phyloP scores from a whole-genome alignment of 2,888 invertebrate species.

The Desoria tigrina region DNA sequence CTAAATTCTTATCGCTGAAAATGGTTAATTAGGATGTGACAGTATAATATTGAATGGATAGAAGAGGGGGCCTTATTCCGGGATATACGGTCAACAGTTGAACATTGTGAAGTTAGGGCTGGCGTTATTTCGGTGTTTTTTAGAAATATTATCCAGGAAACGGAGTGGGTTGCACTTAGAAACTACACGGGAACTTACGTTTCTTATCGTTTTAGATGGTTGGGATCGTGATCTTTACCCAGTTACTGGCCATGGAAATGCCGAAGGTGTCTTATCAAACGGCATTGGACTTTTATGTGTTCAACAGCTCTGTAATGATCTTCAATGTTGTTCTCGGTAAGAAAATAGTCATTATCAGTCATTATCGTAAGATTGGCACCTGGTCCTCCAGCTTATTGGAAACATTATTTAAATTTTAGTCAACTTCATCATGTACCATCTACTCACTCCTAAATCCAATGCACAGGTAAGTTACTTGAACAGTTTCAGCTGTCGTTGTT shows the following conservation, averaged over 20 bases:
- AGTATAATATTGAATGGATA: too few species aligned
- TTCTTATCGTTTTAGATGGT: slow-evolving; percentile 42
- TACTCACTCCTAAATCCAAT: slow-evolving; percentile 31
- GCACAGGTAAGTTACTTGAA: slow-evolving; percentile 23
- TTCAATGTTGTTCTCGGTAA: slow-evolving; percentile 48
- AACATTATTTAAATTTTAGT: slow-evolving; percentile 26
- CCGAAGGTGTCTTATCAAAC: slow-evolving; percentile 49
- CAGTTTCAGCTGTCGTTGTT: slow-evolving; percentile 1
- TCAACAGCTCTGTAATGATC: slow-evolving; percentile 39
- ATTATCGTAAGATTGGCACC: neutral
- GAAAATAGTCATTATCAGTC: neutral
- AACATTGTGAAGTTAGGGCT: slow-evolving; percentile 5
- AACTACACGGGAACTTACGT: too few species aligned
- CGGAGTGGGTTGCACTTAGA: too few species aligned
- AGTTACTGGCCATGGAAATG: slow-evolving; percentile 30
- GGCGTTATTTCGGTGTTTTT: too few species aligned
- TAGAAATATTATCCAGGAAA: too few species aligned
- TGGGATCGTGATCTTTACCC: slow-evolving; percentile 35
- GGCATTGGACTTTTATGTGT: slow-evolving; percentile 49
- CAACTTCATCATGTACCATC: slow-evolving; percentile 39
- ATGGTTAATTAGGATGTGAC: too few species aligned
- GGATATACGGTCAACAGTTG: neutral
- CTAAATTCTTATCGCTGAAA: too few species aligned
- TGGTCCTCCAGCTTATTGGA: neutral
- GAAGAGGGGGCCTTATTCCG: too few species aligned